Base-by-base conservation (phyloP, 2,113 vertebrate species). In the Oncorhynchus kisutch region DNA sequence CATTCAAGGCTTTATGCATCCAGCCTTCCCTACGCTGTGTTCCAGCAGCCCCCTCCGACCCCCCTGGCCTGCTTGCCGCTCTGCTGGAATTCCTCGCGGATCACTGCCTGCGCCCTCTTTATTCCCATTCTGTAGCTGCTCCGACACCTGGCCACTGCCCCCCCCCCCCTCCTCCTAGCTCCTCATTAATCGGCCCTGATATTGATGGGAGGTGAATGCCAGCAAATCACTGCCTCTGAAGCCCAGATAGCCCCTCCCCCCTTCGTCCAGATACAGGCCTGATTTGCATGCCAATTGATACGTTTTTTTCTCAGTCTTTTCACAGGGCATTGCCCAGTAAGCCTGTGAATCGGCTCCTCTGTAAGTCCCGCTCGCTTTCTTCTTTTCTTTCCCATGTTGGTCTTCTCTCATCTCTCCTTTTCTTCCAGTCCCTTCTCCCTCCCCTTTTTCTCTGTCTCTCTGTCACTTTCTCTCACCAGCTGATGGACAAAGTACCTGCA, bases 181-280 rank as follows among this genome's bases (percentile, higher is more conserved):
- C 87, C 91, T 93, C 93, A 93, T 93, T 93, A 94, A 93, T 93
- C 87, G 85, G 59, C 64, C 83, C 91, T 93, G 92, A 94, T 93
- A 94, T 93, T 94, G 92, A 94, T 93, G 92, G 88, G 88, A 93
- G 87, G 77, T 93, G 92, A 94, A 91, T 85, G 85, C 86, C 87
- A 89, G 90, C 87, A 87, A 91, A 92, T 92, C 87, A 84, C 87
- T 82, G 87, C 84, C 82, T 81, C 78, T 83, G 83, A 90, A 90
- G 88, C 72, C 79, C 60, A 84, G 65, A 64, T 72, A 73, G 69
- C 66, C 51, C 69, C 68, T 87, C 82, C 82, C 79, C 84, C 79
- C 81, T 66, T 72, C 79, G 48, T 85, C 86, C 86, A 84, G 88
- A 83, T 73, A 79, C 87, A 66, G 79, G 77, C 84, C 86, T 81